Evolutionary conservation across 2,113 vertebrate species (phyloP), one percentile per base, ranked within the genome.

Genomic region (Limanda limanda): DNA sequence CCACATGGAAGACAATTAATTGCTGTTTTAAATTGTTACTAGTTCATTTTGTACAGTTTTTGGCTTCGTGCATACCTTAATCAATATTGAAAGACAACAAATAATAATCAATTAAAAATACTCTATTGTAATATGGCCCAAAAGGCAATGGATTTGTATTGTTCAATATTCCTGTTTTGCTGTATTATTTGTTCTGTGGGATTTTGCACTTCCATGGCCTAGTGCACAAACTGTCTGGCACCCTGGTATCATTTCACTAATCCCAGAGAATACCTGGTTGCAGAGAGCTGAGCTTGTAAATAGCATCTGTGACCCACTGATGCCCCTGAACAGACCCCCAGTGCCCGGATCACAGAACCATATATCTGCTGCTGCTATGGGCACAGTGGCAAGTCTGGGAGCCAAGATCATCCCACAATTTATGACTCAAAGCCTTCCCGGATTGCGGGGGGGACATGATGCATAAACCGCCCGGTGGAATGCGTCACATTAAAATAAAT

Each of bases 401-500:
- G 70, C 75, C 64, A 66, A 62, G 79, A 83, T 81, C 76, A 80
- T 86, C 84, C 81, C 61, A 79, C 83, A 91, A 92, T 93, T 91
- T 91, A 90, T 92, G 90, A 91, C 90, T 91, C 85, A 72, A 70
- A 86, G 81, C 82, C 87, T 71, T 66, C 58, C 81, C 68, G 82
- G 84, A 76, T 79, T 71, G 79, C 51, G 51, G 78, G 58, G 82
- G 82, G 90, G 86, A 89, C 65, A 69, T 88, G 84, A 93, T 88
- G 89, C 93, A 91, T 88, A 89, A 91, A 93, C 84, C 82, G 86
- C 81, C 83, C 82, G 52, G 88, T 89, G 88, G 89, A 91, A 93
- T 88, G 89, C 37, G 84, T 84, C 86, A 82, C 93, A 94, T 93
- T 94, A 92, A 94, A 94, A 94, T 92, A 94, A 94, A 95, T 94